Evolutionary conservation across 2,888 invertebrate species (phyloP), one percentile per base, ranked within the genome.

Genomic region (Beris morrisii): DNA sequence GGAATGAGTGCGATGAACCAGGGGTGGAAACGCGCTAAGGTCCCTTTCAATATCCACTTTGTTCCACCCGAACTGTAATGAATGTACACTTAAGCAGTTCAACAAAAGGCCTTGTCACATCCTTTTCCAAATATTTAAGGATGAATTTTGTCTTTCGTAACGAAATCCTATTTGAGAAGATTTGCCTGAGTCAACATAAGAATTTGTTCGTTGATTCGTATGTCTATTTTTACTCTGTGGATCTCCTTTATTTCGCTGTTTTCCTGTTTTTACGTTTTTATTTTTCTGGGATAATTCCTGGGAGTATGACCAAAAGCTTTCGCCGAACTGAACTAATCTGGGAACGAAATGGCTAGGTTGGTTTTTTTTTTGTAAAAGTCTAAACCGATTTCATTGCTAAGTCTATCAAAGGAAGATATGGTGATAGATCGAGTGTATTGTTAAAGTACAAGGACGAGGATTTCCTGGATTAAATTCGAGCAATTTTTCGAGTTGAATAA

Each of bases 121-220:
- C 46, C 22, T 38, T 50, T 52, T 61, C 15, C 22, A 68, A 68
- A 65, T 68, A 68, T 68, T 65, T 65, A 61, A 65, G 50, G 52
- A 55, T 61, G 55, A 59, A 65, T 65, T 68, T 58, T 65, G 7
- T 65, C 65, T 64, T 56, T 68, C 15, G 50, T n/a, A 52, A 43
- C 46, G 56, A 56, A 65, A 68, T 65, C 61, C 57, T 59, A 65
- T 68, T 65, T 65, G 57, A 61, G 55, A 65, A 61, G 65, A 65
- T 65, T 56, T 65, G 46, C 65, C 46, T 55, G 65, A 65, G 56
- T 55, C 65, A 65, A 65, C 56, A 65, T 3, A 9, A 38, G 38
- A 38, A 38, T 38, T 38, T 3, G 38, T 38, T 38, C 38, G 38
- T 38, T 38, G 38, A 38, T 38, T 38, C 38, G 38, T 38, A 38